Conservation (phyloP, 2,113 vertebrate species). For the Neodon shergylaensis region DNA sequence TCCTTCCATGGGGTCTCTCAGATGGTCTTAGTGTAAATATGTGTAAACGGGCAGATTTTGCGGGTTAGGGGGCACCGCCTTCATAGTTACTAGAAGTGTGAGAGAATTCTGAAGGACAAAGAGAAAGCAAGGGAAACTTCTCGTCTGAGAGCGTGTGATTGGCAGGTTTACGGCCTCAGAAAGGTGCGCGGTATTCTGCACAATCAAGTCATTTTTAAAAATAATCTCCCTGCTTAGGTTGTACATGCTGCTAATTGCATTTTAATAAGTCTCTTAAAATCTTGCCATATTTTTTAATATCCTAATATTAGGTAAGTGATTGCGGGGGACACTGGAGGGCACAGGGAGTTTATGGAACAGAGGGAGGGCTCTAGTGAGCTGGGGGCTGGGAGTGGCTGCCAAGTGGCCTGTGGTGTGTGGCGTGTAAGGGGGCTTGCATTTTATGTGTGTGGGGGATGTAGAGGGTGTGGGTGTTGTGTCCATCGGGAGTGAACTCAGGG, state of each 20-base stretch:
- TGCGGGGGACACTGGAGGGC: slow-evolving; percentile 90
- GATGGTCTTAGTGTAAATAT: background rate
- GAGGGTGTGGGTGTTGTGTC: background rate
- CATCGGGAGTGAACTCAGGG: rapidly evolving
- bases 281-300: slow-evolving; percentile 92
- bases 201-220: slow-evolving; percentile 89
- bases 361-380: slow-evolving; percentile 77
- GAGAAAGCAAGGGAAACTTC: slow-evolving; percentile 85
- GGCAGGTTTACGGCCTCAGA: slow-evolving; percentile 89
- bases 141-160: slow-evolving; percentile 86
- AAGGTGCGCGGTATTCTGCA: slow-evolving; percentile 88
- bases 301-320: slow-evolving; percentile 91
- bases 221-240: slow-evolving; percentile 90
- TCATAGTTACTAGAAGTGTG: background rate
- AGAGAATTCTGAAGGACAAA: slow-evolving; percentile 70
- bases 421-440: background rate
- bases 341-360: slow-evolving; percentile 85
- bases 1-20: background rate
- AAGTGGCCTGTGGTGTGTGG: slow-evolving; percentile 50
- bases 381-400: slow-evolving; percentile 74
- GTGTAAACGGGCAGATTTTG: background rate
- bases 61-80: background rate
- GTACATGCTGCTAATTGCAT: slow-evolving; percentile 88
- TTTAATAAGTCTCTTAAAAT: slow-evolving; percentile 92
- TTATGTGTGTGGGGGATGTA: background rate